Percentiles rank a stretch among this genome's conserved stretches.
Conservation (phyloP, 1,140 invertebrate genomes). For the Eueides isabella region DNA sequence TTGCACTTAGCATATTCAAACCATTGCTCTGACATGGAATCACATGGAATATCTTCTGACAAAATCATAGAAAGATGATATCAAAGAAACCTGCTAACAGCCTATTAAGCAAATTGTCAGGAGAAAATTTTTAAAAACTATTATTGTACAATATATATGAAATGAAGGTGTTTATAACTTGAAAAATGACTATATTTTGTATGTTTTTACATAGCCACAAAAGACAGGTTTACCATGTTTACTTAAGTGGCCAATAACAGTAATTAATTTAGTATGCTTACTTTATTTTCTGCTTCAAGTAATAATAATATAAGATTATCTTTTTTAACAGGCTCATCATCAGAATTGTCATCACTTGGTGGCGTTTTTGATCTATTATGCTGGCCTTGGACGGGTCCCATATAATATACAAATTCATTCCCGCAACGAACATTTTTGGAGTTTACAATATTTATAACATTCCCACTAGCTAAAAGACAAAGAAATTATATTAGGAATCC, state of each 20-base stretch:
- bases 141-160: no score
- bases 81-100: no score
- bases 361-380: conserved; percentile 33
- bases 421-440: conserved; percentile 67
- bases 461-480: conserved; percentile 64
- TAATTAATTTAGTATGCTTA: conserved; percentile 25
- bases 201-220: no score
- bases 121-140: no score
- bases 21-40: no score
- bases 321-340: conserved; percentile 60
- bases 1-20: no score
- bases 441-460: conserved; percentile 77
- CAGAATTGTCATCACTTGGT: conserved; percentile 42
- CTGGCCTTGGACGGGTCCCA: conserved; percentile 54
- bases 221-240: no score
- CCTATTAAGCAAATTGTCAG: no score
- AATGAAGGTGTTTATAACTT: no score
- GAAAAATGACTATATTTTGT: no score
- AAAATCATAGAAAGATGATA: background rate
- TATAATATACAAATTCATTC: conserved; percentile 67
- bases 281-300: conserved; percentile 65
- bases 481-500: background rate
- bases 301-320: conserved; percentile 61
- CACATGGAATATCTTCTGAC: no score
- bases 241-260: no score